Conservation (phyloP, 2,888 invertebrate species). For the Escarpia spicata region DNA sequence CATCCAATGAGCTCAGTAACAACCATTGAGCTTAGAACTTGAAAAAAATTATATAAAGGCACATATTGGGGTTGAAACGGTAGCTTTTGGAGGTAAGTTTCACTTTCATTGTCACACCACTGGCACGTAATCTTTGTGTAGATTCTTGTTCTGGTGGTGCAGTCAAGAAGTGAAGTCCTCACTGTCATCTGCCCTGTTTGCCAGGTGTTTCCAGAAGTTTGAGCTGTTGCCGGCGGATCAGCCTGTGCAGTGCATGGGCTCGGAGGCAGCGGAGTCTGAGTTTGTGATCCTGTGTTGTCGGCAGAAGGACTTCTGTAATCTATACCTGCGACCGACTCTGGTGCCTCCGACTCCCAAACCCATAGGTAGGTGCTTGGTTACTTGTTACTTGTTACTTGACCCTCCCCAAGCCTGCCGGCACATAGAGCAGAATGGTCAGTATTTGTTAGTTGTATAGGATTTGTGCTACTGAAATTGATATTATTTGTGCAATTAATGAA, state of each 20-base stretch:
- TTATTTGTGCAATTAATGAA: too few relatives aligned
- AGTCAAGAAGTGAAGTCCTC: neutral
- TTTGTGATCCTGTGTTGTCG: constrained; percentile 26
- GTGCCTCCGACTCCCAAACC: constrained; percentile 24
- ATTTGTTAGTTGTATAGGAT: too few relatives aligned
- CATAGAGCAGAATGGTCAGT: too few relatives aligned
- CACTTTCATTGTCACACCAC: neutral
- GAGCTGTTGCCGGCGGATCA: constrained; percentile 30
- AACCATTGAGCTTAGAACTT: neutral
- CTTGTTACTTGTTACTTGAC: neutral
- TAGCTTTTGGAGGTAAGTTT: neutral
- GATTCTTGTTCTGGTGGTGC: neutral
- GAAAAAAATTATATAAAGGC: neutral
- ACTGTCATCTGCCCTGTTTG: neutral
- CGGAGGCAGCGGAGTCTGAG: neutral
- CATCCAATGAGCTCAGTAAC: neutral
- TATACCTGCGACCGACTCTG: constrained; percentile 26
- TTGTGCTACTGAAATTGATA: too few relatives aligned
- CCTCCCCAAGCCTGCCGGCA: too few relatives aligned
- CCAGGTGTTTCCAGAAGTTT: constrained; percentile 28
- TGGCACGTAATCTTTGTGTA: neutral
- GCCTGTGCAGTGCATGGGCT: constrained; percentile 24
- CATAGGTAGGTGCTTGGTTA: neutral
- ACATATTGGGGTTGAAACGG: neutral
- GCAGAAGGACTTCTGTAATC: constrained; percentile 30